These are phyloP conservation scores for Rotaria macrura DNA, from an alignment of 2,888 invertebrate species.

Conservation along the genomic window DNA sequence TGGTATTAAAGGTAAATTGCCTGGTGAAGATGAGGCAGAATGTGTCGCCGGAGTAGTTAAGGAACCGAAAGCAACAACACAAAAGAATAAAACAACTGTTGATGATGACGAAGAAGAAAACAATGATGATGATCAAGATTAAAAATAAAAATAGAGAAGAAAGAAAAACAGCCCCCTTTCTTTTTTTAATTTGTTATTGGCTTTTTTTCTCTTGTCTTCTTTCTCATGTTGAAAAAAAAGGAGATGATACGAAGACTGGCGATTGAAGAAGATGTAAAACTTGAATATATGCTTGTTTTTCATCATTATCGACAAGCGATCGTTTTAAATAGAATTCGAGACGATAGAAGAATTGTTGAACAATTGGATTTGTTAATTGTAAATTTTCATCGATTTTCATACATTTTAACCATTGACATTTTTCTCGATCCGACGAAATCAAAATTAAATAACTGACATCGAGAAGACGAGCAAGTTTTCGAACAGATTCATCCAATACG, in stretches of 20 bases:
- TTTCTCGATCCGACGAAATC: neutral
- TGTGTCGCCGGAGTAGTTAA: neutral
- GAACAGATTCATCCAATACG: neutral
- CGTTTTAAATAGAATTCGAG: neutral
- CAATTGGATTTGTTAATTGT: neutral
- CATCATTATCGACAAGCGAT: neutral
- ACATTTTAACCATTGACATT: neutral
- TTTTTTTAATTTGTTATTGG: neutral
- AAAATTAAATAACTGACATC: neutral
- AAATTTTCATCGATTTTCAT: neutral
- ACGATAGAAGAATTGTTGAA: neutral
- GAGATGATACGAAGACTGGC: neutral
- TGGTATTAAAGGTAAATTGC: neutral
- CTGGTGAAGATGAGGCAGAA: neutral
- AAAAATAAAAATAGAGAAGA: neutral
- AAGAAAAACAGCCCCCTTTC: no score
- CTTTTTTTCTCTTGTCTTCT: neutral
- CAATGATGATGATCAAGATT: neutral
- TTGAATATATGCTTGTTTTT: neutral
- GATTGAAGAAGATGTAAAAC: neutral
- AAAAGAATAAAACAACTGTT: neutral
- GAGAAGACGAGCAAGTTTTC: neutral
- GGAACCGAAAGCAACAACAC: neutral
- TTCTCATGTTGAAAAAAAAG: neutral
- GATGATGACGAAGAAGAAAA: neutral